Conservation (phyloP, 2,888 invertebrate species). For the Ferdinandea cuprea region DNA sequence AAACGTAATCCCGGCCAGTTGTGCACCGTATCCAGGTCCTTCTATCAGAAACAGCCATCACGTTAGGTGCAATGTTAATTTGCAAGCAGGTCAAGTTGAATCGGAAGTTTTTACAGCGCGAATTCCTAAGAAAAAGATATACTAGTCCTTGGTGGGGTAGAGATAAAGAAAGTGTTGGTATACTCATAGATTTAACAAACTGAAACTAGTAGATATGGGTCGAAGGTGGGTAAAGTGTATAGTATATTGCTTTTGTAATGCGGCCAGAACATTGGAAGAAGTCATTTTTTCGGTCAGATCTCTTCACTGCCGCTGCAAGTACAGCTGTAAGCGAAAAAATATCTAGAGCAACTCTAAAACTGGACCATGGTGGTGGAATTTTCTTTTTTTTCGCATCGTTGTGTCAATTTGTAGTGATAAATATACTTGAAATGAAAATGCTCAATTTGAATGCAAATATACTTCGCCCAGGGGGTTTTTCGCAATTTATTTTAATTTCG, state of each 20-base stretch:
- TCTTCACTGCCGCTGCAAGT: slow-evolving; percentile 11
- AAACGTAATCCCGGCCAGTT: slow-evolving; percentile 34
- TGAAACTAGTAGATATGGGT: slow-evolving; percentile 18
- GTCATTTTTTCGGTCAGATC: neutral
- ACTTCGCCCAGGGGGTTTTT: slow-evolving; percentile 22
- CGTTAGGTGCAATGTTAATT: slow-evolving; percentile 58
- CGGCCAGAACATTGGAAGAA: slow-evolving; percentile 16
- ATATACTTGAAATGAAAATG: slow-evolving; percentile 41
- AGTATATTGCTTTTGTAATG: slow-evolving; percentile 18
- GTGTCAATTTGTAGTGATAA: slow-evolving; percentile 56
- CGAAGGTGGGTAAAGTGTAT: slow-evolving; percentile 17
- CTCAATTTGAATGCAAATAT: slow-evolving; percentile 66
- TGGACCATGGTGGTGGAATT: slow-evolving; percentile 18
- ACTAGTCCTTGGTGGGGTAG: slow-evolving; percentile 8
- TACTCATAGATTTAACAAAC: slow-evolving; percentile 33
- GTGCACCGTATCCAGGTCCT: slow-evolving; percentile 22
- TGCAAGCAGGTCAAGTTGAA: slow-evolving; percentile 63
- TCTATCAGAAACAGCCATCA: slow-evolving; percentile 7
- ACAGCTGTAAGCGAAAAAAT: slow-evolving; percentile 8
- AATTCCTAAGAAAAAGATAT: slow-evolving; percentile 19
- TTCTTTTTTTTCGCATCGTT: slow-evolving; percentile 23
- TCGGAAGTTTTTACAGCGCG: slow-evolving; percentile 51
- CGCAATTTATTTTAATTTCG: slow-evolving; percentile 4
- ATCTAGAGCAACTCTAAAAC: slow-evolving; percentile 2
- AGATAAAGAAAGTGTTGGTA: slow-evolving; percentile 39